Evolutionary conservation across 2,797 vertebrate species (phyloP).

Genomic region (Babyrousa celebensis): DNA sequence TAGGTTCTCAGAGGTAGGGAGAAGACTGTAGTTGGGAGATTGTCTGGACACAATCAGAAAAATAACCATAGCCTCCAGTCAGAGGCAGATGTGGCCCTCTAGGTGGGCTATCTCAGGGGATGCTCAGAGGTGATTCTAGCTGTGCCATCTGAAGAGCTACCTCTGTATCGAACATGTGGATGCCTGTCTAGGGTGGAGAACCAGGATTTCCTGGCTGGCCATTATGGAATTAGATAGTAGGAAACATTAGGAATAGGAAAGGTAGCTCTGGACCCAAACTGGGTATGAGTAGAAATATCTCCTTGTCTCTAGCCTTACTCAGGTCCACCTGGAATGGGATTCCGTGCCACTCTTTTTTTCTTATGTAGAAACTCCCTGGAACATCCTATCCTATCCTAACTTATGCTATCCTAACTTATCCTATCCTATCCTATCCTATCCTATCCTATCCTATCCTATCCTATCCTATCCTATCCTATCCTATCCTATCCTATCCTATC

Average conservation of each 20-base stretch:
- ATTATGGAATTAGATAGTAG: neutral
- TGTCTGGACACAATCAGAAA: neutral
- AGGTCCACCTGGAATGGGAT: neutral
- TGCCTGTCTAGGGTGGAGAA: neutral
- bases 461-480: too few relatives aligned
- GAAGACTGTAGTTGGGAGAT: neutral
- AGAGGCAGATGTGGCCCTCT: neutral
- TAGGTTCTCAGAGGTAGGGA: neutral
- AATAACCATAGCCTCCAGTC: neutral
- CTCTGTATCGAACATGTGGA: neutral
- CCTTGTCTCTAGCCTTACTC: neutral
- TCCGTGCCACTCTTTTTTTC: neutral
- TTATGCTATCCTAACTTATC: too few relatives aligned
- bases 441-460: too few relatives aligned
- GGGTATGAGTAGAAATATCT: neutral
- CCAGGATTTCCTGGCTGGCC: neutral
- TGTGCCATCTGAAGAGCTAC: neutral
- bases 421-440: too few relatives aligned
- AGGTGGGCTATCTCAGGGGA: neutral
- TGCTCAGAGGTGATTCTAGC: neutral
- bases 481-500: too few relatives aligned
- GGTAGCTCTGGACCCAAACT: neutral
- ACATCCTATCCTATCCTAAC: neutral
- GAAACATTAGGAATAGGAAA: constrained; percentile 3
- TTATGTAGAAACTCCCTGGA: neutral